Evolutionary conservation across 2,113 vertebrate species (phyloP).

Genomic region (Pleuronectes platessa): DNA sequence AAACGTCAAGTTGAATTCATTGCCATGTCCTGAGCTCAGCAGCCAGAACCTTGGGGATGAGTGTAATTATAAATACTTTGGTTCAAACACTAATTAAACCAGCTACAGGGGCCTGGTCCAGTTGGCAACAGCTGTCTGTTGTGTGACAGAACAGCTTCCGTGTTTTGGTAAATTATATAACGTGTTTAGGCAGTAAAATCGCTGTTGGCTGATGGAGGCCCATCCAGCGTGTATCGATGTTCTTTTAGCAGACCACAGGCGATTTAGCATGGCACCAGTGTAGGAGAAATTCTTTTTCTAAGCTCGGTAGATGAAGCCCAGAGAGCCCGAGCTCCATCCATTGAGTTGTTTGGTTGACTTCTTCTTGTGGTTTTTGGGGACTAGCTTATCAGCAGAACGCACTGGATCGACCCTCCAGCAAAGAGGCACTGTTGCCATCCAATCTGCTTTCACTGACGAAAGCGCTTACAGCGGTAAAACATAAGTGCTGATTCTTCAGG

Average conservation of each 20-base stretch:
- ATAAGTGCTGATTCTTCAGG: slow-evolving; percentile 82
- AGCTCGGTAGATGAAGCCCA: slow-evolving; percentile 50
- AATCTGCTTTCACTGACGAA: slow-evolving; percentile 80
- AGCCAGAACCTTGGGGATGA: slow-evolving; percentile 62
- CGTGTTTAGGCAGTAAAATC: slow-evolving; percentile 71
- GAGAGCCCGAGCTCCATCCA: slow-evolving; percentile 57
- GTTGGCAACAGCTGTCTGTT: slow-evolving; percentile 67
- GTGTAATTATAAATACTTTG: slow-evolving; percentile 71
- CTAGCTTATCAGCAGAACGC: slow-evolving; percentile 80
- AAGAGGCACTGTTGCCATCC: slow-evolving; percentile 72
- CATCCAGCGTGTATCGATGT: slow-evolving; percentile 67
- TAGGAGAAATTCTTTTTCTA: slow-evolving; percentile 58
- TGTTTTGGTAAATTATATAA: slow-evolving; percentile 71
- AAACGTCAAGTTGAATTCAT: slow-evolving; percentile 76
- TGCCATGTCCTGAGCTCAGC: slow-evolving; percentile 62
- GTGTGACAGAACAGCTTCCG: slow-evolving; percentile 60
- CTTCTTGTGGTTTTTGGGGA: slow-evolving; percentile 63
- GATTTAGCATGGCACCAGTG: slow-evolving; percentile 48
- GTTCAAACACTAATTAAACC: slow-evolving; percentile 79
- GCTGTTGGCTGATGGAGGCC: slow-evolving; percentile 60
- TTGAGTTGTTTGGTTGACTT: slow-evolving; percentile 66
- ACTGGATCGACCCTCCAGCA: slow-evolving; percentile 63
- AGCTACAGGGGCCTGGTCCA: slow-evolving; percentile 50
- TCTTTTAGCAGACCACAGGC: slow-evolving; percentile 64
- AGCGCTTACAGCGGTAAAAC: slow-evolving; percentile 83